Conservation (phyloP, 2,797 vertebrate genomes). For the Champsocephalus gunnari region DNA sequence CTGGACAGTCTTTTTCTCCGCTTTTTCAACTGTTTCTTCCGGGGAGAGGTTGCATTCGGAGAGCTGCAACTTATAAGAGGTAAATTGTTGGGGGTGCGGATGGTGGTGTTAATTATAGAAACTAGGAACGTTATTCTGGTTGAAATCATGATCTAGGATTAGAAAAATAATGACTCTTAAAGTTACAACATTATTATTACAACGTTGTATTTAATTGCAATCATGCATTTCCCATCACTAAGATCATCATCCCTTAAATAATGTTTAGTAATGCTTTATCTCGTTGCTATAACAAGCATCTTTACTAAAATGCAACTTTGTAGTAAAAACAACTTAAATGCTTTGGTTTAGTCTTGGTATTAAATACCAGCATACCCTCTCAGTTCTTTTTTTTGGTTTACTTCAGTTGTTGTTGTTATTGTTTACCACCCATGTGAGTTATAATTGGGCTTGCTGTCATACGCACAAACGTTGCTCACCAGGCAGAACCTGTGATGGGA, state of each 20-base stretch:
- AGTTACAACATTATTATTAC: not conserved
- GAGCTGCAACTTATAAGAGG: constrained; percentile 46
- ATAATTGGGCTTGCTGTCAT: constrained; percentile 71
- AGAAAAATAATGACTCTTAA: not conserved
- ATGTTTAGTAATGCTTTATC: not conserved
- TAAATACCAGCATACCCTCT: not conserved
- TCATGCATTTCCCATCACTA: not conserved
- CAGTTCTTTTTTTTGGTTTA: not conserved
- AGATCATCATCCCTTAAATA: not conserved
- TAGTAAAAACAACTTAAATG: not conserved
- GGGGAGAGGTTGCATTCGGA: constrained; percentile 26
- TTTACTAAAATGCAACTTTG: not conserved
- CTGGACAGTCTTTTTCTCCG: constrained; percentile 21
- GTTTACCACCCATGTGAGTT: constrained; percentile 71
- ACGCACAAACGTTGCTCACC: constrained; percentile 68
- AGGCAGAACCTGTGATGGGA: constrained; percentile 73
- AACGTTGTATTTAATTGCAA: not conserved
- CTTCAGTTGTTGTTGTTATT: constrained; percentile 69
- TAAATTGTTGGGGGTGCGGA: constrained; percentile 37
- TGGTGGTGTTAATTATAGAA: not conserved
- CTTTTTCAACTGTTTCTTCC: not conserved
- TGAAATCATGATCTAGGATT: not conserved
- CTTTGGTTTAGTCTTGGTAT: not conserved
- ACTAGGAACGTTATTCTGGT: not conserved
- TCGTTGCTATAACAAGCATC: not conserved